Percentiles rank a stretch among this genome's conserved stretches.
Evolutionary conservation across 2,888 invertebrate species (phyloP).

Genomic region (Xestia xanthographa): DNA sequence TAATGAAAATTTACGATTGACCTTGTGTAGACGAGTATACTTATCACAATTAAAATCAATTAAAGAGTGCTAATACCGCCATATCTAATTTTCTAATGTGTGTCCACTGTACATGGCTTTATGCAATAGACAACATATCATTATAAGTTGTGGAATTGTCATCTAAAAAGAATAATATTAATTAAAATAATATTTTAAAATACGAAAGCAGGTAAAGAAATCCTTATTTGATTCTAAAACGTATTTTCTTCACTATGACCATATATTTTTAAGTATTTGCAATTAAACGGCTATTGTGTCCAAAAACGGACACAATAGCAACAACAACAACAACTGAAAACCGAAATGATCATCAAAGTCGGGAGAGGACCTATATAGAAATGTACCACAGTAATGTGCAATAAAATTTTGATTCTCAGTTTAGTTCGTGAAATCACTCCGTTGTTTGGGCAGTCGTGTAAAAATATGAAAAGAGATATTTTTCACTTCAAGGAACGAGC

Average conservation of each 20-base stretch:
- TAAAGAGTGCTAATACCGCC: conserved; percentile 21
- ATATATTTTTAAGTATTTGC: not conserved
- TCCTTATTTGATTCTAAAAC: not conserved
- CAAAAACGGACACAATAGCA: no score
- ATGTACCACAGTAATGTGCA: no score
- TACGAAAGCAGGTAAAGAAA: not conserved
- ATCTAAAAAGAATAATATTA: not conserved
- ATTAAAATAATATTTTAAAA: not conserved
- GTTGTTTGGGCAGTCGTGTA: not conserved
- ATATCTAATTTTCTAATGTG: not conserved
- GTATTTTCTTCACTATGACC: not conserved
- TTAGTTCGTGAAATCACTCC: no score
- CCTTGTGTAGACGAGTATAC: conserved; percentile 30
- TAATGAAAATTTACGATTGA: conserved; percentile 56
- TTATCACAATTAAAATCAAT: conserved; percentile 50
- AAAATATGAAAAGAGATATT: not conserved
- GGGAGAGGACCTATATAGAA: no score
- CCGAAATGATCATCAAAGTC: no score
- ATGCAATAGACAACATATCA: not conserved
- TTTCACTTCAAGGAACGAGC: not conserved
- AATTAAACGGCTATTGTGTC: no score
- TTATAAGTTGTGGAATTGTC: not conserved
- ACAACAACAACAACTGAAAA: no score
- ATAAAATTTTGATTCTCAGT: no score
- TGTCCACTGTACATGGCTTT: not conserved